Evolutionary conservation across 2,113 vertebrate species (phyloP).

Genomic region (Phrynocephalus versicolor): DNA sequence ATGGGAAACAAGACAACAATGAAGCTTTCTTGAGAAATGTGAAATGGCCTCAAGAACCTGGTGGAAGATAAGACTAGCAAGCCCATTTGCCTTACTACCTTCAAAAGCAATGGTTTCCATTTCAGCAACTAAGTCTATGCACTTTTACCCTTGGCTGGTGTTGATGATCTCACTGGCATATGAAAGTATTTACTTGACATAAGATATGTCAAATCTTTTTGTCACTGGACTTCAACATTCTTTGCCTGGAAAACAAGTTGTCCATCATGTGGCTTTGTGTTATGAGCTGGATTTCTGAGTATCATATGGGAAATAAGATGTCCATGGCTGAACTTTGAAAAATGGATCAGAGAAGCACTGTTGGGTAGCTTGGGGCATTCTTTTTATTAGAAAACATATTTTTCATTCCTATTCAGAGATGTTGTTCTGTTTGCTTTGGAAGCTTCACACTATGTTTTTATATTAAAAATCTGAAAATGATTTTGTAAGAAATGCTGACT

Average conservation of each 20-base stretch:
- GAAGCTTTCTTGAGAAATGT: not conserved
- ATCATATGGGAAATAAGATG: conserved; percentile 35
- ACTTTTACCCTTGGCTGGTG: no score
- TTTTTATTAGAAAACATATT: conserved; percentile 59
- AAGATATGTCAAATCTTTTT: not conserved
- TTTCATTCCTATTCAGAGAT: conserved; percentile 39
- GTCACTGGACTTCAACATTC: conserved; percentile 34
- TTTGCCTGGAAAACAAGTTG: conserved; percentile 53
- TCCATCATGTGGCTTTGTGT: conserved; percentile 40
- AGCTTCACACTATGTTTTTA: conserved; percentile 32
- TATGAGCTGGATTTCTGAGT: conserved; percentile 56
- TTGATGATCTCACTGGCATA: not conserved
- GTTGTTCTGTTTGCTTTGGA: conserved; percentile 47
- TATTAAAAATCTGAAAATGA: conserved; percentile 36
- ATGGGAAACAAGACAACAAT: not conserved
- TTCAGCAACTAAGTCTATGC: not conserved
- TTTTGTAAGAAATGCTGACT: conserved; percentile 45
- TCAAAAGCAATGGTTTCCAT: not conserved
- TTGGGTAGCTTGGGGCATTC: conserved; percentile 52
- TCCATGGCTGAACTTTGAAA: conserved; percentile 45
- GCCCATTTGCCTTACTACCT: not conserved
- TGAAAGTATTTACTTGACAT: not conserved
- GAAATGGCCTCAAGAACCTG: not conserved
- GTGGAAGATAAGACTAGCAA: not conserved
- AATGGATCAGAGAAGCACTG: conserved; percentile 51